Evolutionary conservation across 1,140 invertebrate species (phyloP).

Genomic region (Sminthurides bifidus): DNA sequence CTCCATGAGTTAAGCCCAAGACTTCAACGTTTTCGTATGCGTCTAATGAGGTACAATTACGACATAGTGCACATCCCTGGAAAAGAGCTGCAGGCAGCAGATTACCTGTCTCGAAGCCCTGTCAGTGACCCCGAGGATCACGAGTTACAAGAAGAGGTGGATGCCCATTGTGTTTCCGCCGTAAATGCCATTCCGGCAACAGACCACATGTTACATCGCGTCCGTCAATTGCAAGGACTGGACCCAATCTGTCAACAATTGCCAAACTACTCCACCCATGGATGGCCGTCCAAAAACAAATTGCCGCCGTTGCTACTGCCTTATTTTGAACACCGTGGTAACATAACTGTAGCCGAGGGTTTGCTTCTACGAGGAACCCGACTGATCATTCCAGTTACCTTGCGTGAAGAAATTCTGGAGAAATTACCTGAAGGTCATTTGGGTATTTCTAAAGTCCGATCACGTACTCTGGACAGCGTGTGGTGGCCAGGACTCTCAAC

Average conservation of each 20-base stretch:
- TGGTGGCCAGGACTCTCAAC: too few species aligned
- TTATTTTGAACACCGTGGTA: too few species aligned
- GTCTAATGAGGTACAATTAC: slow-evolving; percentile 33
- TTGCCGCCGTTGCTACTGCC: too few species aligned
- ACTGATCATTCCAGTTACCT: too few species aligned
- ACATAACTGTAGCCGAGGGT: too few species aligned
- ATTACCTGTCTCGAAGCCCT: slow-evolving; percentile 1
- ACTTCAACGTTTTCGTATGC: slow-evolving; percentile 37
- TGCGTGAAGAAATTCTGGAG: too few species aligned
- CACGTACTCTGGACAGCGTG: too few species aligned
- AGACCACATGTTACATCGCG: not conserved
- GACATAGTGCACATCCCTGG: slow-evolving; percentile 7
- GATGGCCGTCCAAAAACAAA: not conserved
- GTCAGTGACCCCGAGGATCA: not conserved
- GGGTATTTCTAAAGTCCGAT: too few species aligned
- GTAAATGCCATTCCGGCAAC: slow-evolving; percentile 2
- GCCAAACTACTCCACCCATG: not conserved
- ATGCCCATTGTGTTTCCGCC: not conserved
- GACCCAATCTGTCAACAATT: not conserved
- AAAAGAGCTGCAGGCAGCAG: slow-evolving; percentile 14
- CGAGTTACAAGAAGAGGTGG: not conserved
- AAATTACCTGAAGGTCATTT: too few species aligned
- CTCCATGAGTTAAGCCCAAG: slow-evolving; percentile 35
- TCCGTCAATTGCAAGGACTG: slow-evolving; percentile 4
- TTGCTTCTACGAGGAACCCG: too few species aligned